Percentiles rank a stretch among this genome's conserved stretches.
phyloP scores from a whole-genome alignment of 2,888 invertebrate species.

The Hemithea aestivaria region DNA sequence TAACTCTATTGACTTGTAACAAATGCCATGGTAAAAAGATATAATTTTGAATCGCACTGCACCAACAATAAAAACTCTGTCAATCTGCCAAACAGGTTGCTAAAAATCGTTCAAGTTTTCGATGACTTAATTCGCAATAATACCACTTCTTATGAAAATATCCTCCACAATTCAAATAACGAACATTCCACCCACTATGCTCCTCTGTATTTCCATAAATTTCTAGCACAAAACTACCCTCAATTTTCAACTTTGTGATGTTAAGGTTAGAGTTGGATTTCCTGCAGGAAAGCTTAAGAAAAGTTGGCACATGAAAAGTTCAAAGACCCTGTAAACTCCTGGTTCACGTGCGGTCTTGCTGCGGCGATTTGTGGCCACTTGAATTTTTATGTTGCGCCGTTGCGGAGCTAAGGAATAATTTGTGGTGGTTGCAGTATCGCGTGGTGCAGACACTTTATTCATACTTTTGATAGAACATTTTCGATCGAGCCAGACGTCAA shows the following conservation, averaged over 20 bases:
- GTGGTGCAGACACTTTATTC: too few relatives aligned
- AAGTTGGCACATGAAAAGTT: constrained; percentile 43
- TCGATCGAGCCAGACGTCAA: too few relatives aligned
- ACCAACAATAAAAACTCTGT: not conserved
- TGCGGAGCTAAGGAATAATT: not conserved
- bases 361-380: constrained; percentile 29
- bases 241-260: constrained; percentile 5
- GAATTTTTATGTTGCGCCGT: constrained; percentile 9
- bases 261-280: constrained; percentile 24
- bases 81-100: not conserved
- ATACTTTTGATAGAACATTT: too few relatives aligned
- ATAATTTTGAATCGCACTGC: constrained; percentile 9
- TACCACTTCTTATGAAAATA: not conserved
- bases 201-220: constrained; percentile 23
- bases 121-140: constrained; percentile 10
- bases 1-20: too few relatives aligned
- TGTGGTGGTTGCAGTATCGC: not conserved
- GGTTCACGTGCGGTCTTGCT: constrained; percentile 34
- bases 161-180: constrained; percentile 11
- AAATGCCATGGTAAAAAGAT: too few relatives aligned
- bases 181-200: constrained; percentile 15
- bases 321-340: constrained; percentile 35
- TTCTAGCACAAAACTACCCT: constrained; percentile 11
- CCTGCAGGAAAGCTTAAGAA: constrained; percentile 24
- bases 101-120: not conserved